Evolutionary conservation across 2,797 vertebrate genomes (phyloP), one percentile per base, ranked within the genome.

Genomic region (Danio aesculapii): DNA sequence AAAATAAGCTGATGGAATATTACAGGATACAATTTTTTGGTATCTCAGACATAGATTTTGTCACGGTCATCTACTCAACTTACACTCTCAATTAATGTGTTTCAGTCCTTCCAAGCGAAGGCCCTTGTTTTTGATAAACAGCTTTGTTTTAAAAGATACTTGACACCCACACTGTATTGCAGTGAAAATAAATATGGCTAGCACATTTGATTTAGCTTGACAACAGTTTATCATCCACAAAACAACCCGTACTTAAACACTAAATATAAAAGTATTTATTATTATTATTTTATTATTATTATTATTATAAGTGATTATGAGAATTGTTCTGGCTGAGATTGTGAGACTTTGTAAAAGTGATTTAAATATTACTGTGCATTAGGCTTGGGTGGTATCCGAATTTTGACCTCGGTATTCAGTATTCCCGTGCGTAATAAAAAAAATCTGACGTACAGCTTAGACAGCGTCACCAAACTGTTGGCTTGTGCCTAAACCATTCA

Each of bases 121-220:
- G 43, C 13, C 67, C 52, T 77, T 69, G 64, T 78, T 81, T 81
- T 55, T 73, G 14, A 53, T 55, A 73, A 77, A 58, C 43, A 47
- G 67, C 63, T 72, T 63, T 73, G 49, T 73, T 44, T 69, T 13
- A 64, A 47, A 58, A 58, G 41, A 73, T 30, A 74, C 69, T 66
- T 73, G 55, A 69, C 62, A 67, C 76, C 76, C 55, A 69, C 62
- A 41, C 49, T 71, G 59, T 69, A 63, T 55, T 81, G 68, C 64
- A 59, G 59, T 19, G 41, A 19, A 69, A 69, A 77, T 69, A 77
- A 77, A 78, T 55, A 78, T 13, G 44, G 30, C 46, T 59, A 80
- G 47, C 76, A 81, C 50, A 83, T 39, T 41, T 79, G n/a, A 53
- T 57, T 77, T 46, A 47, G 41, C 41, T 47, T 77, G 44, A 39